phyloP scores from a whole-genome alignment of 1,140 invertebrate genomes.

The Bactericera cockerelli region DNA sequence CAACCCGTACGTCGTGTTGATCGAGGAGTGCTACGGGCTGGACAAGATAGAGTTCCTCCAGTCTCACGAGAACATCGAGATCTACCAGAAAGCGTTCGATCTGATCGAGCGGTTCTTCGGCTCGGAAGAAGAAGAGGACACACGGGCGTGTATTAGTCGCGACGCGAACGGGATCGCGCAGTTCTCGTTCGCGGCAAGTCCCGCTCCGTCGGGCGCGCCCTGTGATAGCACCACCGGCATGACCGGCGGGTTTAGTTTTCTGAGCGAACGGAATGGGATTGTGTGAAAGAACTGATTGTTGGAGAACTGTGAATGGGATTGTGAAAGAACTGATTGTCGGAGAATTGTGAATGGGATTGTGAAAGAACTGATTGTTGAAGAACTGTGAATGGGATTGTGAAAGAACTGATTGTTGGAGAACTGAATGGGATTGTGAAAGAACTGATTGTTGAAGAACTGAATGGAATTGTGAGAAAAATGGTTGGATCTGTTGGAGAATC shows the following conservation, averaged over 20 bases:
- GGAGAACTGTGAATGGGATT: too few relatives aligned
- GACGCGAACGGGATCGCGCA: constrained; percentile 44
- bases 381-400: too few relatives aligned
- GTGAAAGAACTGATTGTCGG: too few relatives aligned
- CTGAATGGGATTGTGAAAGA: too few relatives aligned
- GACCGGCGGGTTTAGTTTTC: neutral
- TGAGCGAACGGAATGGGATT: neutral
- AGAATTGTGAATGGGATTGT: too few relatives aligned
- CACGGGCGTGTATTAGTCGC: constrained; percentile 52
- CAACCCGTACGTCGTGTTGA: constrained; percentile 80
- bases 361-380: too few relatives aligned
- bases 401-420: too few relatives aligned
- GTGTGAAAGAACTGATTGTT: too few relatives aligned
- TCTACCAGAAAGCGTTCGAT: constrained; percentile 91
- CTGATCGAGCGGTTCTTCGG: constrained; percentile 94
- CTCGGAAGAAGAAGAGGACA: constrained; percentile 73
- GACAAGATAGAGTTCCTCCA: constrained; percentile 97
- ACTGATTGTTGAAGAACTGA: too few relatives aligned
- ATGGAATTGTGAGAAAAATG: too few relatives aligned
- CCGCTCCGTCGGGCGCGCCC: constrained; percentile 24
- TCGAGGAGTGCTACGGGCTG: constrained; percentile 92
- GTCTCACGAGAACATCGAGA: constrained; percentile 88
- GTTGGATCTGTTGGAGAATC: too few relatives aligned
- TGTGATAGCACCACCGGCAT: neutral
- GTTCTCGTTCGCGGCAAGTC: constrained; percentile 50